Evolutionary conservation across 2,797 vertebrate genomes (phyloP).

Genomic region (Cossypha heuglini): DNA sequence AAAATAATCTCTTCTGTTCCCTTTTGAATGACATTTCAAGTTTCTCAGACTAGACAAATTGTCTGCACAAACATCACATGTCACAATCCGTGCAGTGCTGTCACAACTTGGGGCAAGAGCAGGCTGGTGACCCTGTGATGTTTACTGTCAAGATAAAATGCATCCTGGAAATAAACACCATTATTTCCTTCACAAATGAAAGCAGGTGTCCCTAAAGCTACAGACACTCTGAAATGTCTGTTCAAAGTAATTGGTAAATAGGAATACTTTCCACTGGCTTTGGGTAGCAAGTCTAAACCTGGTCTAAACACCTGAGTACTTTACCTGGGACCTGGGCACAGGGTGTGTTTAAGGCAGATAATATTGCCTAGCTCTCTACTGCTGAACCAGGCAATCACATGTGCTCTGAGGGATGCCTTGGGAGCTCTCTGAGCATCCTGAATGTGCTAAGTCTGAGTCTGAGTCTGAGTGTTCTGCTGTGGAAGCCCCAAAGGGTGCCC

Average conservation of each 20-base stretch:
- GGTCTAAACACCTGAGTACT: neutral
- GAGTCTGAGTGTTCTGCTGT: neutral
- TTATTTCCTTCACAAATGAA: neutral
- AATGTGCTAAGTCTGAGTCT: neutral
- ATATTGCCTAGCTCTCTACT: neutral
- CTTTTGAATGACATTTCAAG: neutral
- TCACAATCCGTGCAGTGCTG: neutral
- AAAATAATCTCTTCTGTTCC: neutral
- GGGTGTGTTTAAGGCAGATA: neutral
- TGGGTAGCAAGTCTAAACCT: fast-evolving
- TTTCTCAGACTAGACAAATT: neutral
- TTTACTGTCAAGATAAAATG: neutral
- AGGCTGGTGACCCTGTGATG: neutral
- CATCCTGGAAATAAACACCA: neutral
- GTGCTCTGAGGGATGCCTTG: fast-evolving
- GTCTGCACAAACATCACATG: neutral
- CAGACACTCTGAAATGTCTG: neutral
- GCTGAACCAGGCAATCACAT: neutral
- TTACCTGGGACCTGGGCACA: neutral
- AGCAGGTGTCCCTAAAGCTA: neutral
- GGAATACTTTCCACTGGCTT: neutral
- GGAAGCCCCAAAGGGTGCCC: neutral
- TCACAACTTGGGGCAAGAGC: neutral
- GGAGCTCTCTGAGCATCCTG: neutral
- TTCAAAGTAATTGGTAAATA: neutral